Conservation (phyloP, 2,113 vertebrate species). For the Bucco capensis region DNA sequence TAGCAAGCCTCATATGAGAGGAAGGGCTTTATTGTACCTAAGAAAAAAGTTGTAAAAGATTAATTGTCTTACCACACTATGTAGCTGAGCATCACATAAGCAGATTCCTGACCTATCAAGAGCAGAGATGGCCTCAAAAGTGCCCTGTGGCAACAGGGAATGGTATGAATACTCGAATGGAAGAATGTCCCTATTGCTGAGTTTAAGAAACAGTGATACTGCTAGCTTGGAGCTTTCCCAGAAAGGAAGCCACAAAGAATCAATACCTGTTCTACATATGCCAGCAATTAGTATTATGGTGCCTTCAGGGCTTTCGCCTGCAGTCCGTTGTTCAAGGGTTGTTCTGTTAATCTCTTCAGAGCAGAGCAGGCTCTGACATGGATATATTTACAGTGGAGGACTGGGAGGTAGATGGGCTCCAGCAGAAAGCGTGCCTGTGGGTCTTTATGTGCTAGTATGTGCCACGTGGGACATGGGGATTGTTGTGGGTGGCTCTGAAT, state of each 20-base stretch:
- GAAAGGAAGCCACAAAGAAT: background rate
- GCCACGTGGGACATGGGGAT: background rate
- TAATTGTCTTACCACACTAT: background rate
- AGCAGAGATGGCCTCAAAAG: background rate
- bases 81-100: background rate
- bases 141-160: background rate
- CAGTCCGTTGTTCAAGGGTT: background rate
- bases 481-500: background rate
- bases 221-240: background rate
- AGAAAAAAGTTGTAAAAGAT: background rate
- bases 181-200: background rate
- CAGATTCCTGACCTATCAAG: background rate
- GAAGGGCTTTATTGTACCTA: background rate
- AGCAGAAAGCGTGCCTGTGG: background rate
- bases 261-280: background rate
- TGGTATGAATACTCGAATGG: background rate
- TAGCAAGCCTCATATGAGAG: background rate
- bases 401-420: accelerated
- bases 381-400: background rate
- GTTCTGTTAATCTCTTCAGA: background rate
- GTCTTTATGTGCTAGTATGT: background rate
- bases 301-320: background rate
- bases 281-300: background rate
- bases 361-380: background rate
- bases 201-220: background rate